Conservation (phyloP, 35 echinoderm and acorn worm species). For the Antedon bifida region DNA sequence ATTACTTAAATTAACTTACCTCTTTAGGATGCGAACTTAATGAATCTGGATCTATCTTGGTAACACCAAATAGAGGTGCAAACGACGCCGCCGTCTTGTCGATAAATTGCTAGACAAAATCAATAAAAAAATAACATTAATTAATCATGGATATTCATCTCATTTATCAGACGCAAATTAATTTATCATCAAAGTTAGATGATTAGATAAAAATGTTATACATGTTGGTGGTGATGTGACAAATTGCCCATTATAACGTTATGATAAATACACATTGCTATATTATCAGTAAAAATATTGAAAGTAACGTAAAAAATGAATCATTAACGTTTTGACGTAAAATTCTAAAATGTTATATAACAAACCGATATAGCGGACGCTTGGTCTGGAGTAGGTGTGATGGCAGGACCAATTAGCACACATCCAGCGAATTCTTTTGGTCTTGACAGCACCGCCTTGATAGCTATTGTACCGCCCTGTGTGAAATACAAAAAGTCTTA, state of each 20-base stretch:
- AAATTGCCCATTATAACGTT: too few species aligned
- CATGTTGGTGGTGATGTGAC: too few species aligned
- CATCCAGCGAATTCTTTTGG: neutral
- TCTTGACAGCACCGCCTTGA: neutral
- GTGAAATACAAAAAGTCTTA: too few species aligned
- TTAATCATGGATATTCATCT: too few species aligned
- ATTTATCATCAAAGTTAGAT: too few species aligned
- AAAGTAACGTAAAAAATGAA: too few species aligned
- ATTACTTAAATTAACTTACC: neutral
- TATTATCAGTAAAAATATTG: too few species aligned
- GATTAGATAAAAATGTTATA: too few species aligned
- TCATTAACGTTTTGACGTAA: too few species aligned
- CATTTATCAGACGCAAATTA: too few species aligned
- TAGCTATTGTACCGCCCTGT: neutral
- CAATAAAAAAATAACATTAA: neutral
- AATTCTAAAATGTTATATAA: too few species aligned
- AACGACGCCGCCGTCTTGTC: neutral
- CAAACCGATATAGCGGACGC: neutral
- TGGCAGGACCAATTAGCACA: neutral
- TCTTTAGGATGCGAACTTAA: neutral
- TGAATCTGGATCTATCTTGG: neutral
- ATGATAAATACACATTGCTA: too few species aligned
- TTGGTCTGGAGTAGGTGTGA: neutral
- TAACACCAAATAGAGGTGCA: neutral
- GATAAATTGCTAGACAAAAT: neutral